Conservation (phyloP, 2,113 vertebrate genomes). For the Otus sunia region DNA sequence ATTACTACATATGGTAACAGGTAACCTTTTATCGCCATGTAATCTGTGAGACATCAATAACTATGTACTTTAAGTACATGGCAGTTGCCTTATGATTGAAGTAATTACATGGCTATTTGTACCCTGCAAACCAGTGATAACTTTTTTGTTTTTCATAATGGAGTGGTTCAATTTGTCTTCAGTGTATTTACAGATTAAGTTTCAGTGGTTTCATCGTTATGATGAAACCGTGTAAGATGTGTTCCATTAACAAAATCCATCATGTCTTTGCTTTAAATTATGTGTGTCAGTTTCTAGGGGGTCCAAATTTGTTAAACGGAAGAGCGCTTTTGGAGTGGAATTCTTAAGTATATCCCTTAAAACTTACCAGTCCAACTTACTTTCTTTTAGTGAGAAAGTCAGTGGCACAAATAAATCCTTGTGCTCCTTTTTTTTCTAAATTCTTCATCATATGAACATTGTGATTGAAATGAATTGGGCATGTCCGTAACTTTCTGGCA, state of each 20-base stretch:
- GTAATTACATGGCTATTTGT: constrained; percentile 8
- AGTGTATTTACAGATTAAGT: neutral
- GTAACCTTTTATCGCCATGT: neutral
- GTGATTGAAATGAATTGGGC: constrained; percentile 6
- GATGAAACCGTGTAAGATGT: neutral
- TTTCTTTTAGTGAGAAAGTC: neutral
- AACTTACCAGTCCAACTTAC: neutral
- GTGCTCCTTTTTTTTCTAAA: neutral
- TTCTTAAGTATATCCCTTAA: neutral
- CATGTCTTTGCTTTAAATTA: neutral
- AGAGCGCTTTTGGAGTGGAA: neutral
- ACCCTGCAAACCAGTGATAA: neutral
- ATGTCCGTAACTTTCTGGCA: constrained; percentile 33
- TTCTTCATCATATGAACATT: neutral
- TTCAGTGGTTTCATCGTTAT: neutral
- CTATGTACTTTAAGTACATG: neutral
- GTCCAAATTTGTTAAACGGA: neutral
- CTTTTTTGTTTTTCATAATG: neutral
- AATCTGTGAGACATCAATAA: neutral
- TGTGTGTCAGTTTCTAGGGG: neutral
- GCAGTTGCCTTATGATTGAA: neutral
- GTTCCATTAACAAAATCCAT: neutral
- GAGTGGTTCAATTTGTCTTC: neutral
- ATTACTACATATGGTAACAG: neutral
- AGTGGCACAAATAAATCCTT: neutral